phyloP scores from a whole-genome alignment of 2,797 vertebrate genomes.

The Masticophis lateralis region DNA sequence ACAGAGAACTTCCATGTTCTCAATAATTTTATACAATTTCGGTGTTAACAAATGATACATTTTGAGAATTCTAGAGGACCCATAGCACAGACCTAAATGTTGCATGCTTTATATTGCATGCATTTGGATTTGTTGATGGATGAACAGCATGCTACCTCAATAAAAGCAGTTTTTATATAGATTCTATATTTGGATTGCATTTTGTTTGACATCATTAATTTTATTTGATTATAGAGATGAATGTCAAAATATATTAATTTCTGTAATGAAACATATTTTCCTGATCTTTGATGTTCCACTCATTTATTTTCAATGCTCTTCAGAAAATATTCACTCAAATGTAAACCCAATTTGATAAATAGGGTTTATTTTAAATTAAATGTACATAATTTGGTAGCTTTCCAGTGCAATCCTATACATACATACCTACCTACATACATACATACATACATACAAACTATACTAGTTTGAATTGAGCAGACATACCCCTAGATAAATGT shows the following conservation, averaged over 20 bases:
- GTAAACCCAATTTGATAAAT: background rate
- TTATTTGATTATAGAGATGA: constrained; percentile 62
- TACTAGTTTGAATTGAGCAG: background rate
- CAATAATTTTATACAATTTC: constrained; percentile 31
- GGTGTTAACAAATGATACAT: constrained; percentile 30
- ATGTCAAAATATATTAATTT: constrained; percentile 51
- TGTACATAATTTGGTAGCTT: background rate
- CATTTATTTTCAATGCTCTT: constrained; percentile 53
- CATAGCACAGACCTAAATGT: constrained; percentile 72
- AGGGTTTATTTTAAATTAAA: background rate
- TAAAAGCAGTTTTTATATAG: constrained; percentile 49
- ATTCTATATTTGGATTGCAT: constrained; percentile 57
- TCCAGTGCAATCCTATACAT: background rate
- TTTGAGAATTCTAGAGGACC: constrained; percentile 72
- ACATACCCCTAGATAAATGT: background rate
- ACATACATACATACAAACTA: background rate
- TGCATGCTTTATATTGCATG: constrained; percentile 77
- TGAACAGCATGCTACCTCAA: constrained; percentile 70
- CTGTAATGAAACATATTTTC: constrained; percentile 59
- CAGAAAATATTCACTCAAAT: background rate
- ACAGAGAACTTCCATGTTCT: constrained; percentile 23
- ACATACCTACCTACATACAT: background rate
- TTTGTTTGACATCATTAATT: constrained; percentile 58
- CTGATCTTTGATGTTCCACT: constrained; percentile 53
- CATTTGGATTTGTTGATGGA: constrained; percentile 54